Conservation (phyloP, 53 echinoderm and acorn worm species). For the Arbacia lixula region DNA sequence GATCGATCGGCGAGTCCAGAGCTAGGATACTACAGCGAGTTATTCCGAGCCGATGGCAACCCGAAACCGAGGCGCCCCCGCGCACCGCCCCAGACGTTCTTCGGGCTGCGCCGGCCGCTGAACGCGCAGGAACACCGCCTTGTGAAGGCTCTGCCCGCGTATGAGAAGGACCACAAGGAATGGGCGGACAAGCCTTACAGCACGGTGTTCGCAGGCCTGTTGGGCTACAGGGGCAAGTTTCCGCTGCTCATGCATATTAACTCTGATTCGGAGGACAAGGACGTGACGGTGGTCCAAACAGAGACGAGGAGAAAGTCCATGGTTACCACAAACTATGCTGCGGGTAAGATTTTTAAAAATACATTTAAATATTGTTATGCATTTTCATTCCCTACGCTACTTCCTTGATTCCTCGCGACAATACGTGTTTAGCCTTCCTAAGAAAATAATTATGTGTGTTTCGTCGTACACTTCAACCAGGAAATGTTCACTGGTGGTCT, state of each 20-base stretch:
- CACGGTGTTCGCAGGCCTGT: slow-evolving; percentile 62
- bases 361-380: no score
- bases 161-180: slow-evolving; percentile 66
- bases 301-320: slow-evolving; percentile 87
- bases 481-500: no score
- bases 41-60: neutral
- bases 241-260: slow-evolving; percentile 79
- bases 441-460: no score
- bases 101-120: slow-evolving; percentile 71
- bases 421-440: neutral
- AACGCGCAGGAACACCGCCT: slow-evolving; percentile 47
- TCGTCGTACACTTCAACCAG: no score
- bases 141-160: slow-evolving; percentile 5
- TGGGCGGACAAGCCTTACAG: slow-evolving; percentile 91
- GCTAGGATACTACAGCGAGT: slow-evolving; percentile 1
- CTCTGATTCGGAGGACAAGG: slow-evolving; percentile 87
- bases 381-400: no score
- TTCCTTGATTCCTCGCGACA: no score
- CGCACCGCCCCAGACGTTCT: slow-evolving; percentile 12
- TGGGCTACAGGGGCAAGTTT: slow-evolving; percentile 69
- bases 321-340: slow-evolving; percentile 80
- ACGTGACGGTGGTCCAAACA: slow-evolving; percentile 73
- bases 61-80: neutral
- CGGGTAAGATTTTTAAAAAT: slow-evolving; percentile 45
- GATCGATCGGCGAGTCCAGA: neutral